A percentile compares a stretch with the other conserved stretches of the same genome.
phyloP scores from a whole-genome alignment of 2,797 vertebrate species.

The Vultur gryphus region DNA sequence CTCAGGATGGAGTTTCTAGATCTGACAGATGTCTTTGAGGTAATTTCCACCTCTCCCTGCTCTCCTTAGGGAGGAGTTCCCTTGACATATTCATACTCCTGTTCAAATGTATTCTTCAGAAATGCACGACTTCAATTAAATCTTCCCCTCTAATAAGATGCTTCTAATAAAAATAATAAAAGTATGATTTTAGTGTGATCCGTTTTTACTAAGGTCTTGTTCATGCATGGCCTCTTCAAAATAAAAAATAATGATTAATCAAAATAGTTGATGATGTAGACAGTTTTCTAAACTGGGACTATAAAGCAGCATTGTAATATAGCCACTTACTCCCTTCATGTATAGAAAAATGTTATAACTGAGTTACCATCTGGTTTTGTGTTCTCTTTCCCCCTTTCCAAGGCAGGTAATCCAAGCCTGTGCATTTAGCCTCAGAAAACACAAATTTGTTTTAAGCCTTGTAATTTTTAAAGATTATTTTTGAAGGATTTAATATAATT shows the following conservation, averaged over 20 bases:
- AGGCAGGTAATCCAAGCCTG: neutral
- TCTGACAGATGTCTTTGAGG: neutral
- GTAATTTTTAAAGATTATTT: neutral
- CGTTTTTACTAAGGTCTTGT: neutral
- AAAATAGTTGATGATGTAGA: neutral
- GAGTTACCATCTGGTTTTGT: neutral
- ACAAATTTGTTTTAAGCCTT: neutral
- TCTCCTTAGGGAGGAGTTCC: neutral
- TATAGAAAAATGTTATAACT: neutral
- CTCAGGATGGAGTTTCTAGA: neutral
- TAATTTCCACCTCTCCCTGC: neutral
- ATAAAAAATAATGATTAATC: neutral
- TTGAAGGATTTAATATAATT: neutral
- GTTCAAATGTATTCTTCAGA: neutral
- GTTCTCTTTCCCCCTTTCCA: neutral
- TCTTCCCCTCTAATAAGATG: neutral
- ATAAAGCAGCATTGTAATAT: neutral
- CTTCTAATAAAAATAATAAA: neutral
- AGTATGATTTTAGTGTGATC: neutral
- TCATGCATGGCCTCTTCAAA: neutral
- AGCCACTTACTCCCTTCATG: neutral
- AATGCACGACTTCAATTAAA: neutral
- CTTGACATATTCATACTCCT: neutral
- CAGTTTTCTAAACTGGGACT: neutral
- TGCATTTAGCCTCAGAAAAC: neutral